These are phyloP conservation scores for Drosophila anceps DNA, from an alignment of 2,888 invertebrate genomes.

Conservation along the genomic window DNA sequence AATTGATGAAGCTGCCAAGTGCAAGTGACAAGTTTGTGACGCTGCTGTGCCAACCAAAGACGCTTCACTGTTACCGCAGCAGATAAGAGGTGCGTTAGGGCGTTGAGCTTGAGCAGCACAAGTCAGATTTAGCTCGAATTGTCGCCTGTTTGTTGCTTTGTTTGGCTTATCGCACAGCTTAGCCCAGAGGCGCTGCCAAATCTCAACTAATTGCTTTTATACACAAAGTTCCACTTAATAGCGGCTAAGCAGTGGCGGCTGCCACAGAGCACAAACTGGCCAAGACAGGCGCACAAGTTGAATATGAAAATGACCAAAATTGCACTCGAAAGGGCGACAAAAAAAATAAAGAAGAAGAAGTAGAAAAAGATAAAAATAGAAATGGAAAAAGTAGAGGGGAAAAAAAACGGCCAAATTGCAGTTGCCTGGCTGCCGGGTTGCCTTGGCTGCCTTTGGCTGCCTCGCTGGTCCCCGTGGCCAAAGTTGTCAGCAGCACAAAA, in stretches of 20 bases:
- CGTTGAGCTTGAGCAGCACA: neutral
- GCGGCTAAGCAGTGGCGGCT: conserved; percentile 21
- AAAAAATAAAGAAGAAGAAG: conserved; percentile 10
- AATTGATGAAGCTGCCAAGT: conserved; percentile 78
- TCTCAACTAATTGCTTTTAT: conserved; percentile 74
- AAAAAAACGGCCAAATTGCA: conserved; percentile 64
- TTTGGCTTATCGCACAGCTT: conserved; percentile 32
- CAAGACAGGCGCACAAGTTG: conserved; percentile 18
- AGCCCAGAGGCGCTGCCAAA: conserved; percentile 32
- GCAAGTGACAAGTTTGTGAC: conserved; percentile 69
- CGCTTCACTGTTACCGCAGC: neutral
- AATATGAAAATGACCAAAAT: conserved; percentile 68
- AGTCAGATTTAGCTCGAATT: conserved; percentile 20
- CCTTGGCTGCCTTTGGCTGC: neutral
- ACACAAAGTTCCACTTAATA: conserved; percentile 30
- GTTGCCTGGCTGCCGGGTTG: conserved; percentile 41
- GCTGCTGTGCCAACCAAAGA: neutral
- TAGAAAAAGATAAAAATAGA: conserved; percentile 28
- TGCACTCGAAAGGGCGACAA: conserved; percentile 35
- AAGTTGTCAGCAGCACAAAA: conserved; percentile 76
- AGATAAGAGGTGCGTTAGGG: neutral
- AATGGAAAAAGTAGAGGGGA: conserved; percentile 3
- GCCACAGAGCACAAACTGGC: conserved; percentile 39
- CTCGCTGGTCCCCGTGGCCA: conserved; percentile 28
- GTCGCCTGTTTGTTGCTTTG: conserved; percentile 36